Evolutionary conservation across 2,888 invertebrate genomes (phyloP).

Genomic region (Ganaspis brasiliensis): DNA sequence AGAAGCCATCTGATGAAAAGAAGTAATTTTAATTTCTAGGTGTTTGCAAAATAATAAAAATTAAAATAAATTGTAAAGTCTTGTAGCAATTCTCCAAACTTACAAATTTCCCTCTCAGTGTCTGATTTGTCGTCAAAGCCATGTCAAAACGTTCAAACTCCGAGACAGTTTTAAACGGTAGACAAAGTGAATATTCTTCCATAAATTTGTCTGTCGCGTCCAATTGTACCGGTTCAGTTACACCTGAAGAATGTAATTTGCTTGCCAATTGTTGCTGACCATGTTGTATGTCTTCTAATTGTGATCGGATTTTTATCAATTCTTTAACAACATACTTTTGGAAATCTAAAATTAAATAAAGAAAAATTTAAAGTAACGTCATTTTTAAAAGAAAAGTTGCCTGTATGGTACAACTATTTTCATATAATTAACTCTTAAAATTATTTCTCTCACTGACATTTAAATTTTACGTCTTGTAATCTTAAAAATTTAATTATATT

Average conservation of each 20-base stretch:
- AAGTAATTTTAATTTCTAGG: not conserved
- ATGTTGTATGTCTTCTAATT: slow-evolving; percentile 10
- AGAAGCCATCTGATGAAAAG: slow-evolving; percentile 17
- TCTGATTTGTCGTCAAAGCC: not conserved
- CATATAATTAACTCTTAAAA: no score
- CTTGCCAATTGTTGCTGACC: slow-evolving; percentile 10
- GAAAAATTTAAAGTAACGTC: not conserved
- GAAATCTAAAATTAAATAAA: slow-evolving; percentile 10
- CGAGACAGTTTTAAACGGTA: slow-evolving; percentile 16
- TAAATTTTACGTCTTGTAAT: not conserved
- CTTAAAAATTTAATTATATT: not conserved
- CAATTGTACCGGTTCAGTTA: not conserved
- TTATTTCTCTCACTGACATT: no score
- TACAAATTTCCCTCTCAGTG: slow-evolving; percentile 5
- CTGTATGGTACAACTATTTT: no score
- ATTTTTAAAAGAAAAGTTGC: no score
- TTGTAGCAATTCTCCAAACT: no score
- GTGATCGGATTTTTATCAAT: slow-evolving; percentile 14
- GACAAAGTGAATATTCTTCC: slow-evolving; percentile 31
- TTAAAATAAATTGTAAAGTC: no score
- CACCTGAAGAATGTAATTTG: not conserved
- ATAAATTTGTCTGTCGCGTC: slow-evolving; percentile 6
- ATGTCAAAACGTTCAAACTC: slow-evolving; percentile 28
- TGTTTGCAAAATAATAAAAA: no score
- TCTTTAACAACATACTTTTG: slow-evolving; percentile 19